phyloP scores from a whole-genome alignment of 2,797 vertebrate genomes.

The Rousettus madagascariensis region DNA sequence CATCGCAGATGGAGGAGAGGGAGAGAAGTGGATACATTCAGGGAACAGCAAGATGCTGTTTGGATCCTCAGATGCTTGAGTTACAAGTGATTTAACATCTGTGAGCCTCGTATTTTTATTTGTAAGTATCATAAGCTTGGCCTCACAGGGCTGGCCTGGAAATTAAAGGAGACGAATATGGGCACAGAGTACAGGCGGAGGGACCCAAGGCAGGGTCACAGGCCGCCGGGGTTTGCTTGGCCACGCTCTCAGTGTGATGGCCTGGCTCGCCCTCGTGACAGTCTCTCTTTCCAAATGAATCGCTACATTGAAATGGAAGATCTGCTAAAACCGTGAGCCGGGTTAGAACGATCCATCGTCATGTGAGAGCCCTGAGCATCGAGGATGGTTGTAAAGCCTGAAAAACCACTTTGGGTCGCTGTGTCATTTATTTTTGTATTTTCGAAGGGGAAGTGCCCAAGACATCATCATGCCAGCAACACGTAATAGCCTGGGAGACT shows the following conservation, averaged over 20 bases:
- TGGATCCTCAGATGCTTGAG: not conserved
- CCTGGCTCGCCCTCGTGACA: not conserved
- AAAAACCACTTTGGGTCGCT: constrained; percentile 16
- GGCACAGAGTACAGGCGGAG: not conserved
- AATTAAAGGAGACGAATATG: not conserved
- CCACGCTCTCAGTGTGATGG: not conserved
- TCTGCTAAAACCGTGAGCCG: not conserved
- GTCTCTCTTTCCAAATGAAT: not conserved
- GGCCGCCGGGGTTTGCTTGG: not conserved
- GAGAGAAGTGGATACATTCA: not conserved
- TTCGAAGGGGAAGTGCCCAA: constrained; percentile 48
- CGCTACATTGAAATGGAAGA: constrained; percentile 37
- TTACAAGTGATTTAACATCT: not conserved
- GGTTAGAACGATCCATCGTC: constrained; percentile 41
- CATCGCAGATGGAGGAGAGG: not conserved
- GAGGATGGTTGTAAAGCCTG: not conserved
- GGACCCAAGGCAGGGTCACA: not conserved
- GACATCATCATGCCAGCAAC: not conserved
- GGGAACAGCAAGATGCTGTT: not conserved
- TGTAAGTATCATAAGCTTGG: not conserved
- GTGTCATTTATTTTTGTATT: constrained; percentile 59
- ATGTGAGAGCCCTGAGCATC: constrained; percentile 52
- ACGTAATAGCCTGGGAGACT: not conserved
- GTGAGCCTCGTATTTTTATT: not conserved
- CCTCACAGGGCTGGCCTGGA: not conserved